Percentiles rank a stretch among this genome's conserved stretches.
Conservation (phyloP, 37 sponge, comb jelly and placozoan species). For the Eunapius fragilis region DNA sequence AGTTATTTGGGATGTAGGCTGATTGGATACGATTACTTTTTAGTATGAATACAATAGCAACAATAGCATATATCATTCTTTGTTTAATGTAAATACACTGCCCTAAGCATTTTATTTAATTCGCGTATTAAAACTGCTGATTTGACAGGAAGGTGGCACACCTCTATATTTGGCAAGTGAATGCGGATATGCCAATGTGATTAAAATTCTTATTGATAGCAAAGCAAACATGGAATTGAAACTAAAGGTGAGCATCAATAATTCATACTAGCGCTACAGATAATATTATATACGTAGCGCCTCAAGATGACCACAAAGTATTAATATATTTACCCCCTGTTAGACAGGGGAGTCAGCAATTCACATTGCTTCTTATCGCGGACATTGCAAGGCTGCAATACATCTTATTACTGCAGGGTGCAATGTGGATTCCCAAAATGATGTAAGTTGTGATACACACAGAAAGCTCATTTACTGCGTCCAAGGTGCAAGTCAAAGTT, state of each 20-base stretch:
- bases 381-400: not conserved
- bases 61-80: too few species aligned
- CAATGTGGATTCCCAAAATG: not conserved
- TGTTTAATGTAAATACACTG: too few species aligned
- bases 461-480: too few species aligned
- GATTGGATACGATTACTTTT: too few species aligned
- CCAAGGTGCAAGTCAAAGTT: too few species aligned
- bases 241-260: not conserved
- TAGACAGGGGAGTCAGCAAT: not conserved
- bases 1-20: too few species aligned
- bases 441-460: not conserved
- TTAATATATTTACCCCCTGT: too few species aligned
- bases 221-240: not conserved
- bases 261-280: too few species aligned
- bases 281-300: too few species aligned
- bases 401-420: not conserved
- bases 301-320: too few species aligned
- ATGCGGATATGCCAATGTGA: not conserved
- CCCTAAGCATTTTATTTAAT: not conserved
- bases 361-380: not conserved
- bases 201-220: not conserved
- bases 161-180: not conserved
- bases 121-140: not conserved
- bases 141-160: not conserved
- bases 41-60: too few species aligned